phyloP scores from a whole-genome alignment of 30 jellyfish, hydroid and myxozoan genomes.

The Phacellophora camtschatica region DNA sequence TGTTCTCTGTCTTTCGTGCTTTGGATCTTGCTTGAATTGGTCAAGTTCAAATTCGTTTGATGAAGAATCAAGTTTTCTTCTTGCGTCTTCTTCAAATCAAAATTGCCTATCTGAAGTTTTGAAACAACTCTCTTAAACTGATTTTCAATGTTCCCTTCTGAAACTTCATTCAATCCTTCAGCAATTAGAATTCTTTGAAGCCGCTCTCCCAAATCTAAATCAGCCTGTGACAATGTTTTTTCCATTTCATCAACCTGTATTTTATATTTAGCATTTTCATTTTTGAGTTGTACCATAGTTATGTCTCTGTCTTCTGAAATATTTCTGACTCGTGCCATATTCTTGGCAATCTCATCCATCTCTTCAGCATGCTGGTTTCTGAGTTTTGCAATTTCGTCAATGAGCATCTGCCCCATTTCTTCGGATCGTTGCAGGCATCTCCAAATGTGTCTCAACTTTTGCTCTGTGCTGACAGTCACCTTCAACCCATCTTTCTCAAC shows the following conservation, averaged over 20 bases:
- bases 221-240: background rate
- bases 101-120: background rate
- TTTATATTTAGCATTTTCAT: background rate
- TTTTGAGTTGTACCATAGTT: background rate
- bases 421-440: background rate
- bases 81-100: background rate
- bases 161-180: background rate
- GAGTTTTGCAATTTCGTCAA: background rate
- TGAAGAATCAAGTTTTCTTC: background rate
- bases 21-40: background rate
- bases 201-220: background rate
- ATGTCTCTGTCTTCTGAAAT: background rate
- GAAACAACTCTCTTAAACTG: background rate
- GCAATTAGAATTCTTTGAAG: background rate
- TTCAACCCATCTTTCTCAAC: background rate
- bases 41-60: background rate
- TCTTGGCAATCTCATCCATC: slow-evolving; percentile 4
- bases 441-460: slow-evolving; percentile 7
- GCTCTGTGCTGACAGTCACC: background rate
- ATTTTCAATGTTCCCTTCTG: background rate
- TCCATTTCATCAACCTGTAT: background rate
- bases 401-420: background rate
- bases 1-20: background rate
- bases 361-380: background rate
- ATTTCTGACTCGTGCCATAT: slow-evolving; percentile 2